Evolutionary conservation across 2,113 vertebrate genomes (phyloP).

Genomic region (Scartelaos histophorus): DNA sequence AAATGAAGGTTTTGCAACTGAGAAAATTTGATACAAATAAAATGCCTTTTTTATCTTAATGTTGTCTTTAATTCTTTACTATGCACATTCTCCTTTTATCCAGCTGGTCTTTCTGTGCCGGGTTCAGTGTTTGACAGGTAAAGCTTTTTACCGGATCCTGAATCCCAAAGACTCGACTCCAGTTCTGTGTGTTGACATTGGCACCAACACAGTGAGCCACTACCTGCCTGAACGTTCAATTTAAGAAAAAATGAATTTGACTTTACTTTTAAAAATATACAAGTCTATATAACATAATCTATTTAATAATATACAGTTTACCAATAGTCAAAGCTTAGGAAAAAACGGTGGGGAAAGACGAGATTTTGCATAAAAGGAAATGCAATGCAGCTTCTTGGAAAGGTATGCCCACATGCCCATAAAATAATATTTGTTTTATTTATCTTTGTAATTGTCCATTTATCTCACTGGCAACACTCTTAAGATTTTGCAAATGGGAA

Average conservation of each 20-base stretch:
- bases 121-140: constrained; percentile 37
- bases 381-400: too few species aligned
- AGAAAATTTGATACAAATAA: constrained; percentile 42
- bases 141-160: constrained; percentile 29
- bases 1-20: background rate
- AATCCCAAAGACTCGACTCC: constrained; percentile 11
- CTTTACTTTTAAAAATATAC: too few species aligned
- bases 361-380: too few species aligned
- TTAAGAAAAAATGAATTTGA: background rate
- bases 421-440: too few species aligned
- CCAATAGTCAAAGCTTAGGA: too few species aligned
- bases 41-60: constrained; percentile 5
- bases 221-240: background rate
- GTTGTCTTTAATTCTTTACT: background rate
- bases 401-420: too few species aligned
- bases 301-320: too few species aligned
- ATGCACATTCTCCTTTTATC: too few species aligned
- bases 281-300: too few species aligned
- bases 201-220: background rate
- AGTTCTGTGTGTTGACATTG: constrained; percentile 14
- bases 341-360: too few species aligned
- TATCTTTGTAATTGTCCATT: background rate
- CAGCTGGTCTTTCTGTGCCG: background rate
- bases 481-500: background rate
- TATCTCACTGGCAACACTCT: background rate